These are phyloP conservation scores for Phyllopteryx taeniolatus DNA, from an alignment of 2,113 vertebrate species.

Conservation along the genomic window DNA sequence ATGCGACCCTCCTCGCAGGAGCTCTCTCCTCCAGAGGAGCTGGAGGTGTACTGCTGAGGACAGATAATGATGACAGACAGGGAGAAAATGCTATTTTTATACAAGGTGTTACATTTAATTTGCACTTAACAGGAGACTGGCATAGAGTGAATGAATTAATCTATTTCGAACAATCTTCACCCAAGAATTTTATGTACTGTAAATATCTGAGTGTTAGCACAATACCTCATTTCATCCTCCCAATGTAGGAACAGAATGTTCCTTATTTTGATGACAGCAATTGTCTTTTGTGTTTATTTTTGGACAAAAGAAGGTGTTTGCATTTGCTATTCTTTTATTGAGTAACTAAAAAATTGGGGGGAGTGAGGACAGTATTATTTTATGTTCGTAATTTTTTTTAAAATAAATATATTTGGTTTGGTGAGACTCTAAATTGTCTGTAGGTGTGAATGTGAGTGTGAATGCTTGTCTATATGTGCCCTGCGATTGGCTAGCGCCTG, in stretches of 20 bases:
- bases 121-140: constrained; percentile 12
- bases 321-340: background rate
- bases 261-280: background rate
- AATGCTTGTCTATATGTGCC: too few species aligned
- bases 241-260: background rate
- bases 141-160: background rate
- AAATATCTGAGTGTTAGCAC: background rate
- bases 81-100: constrained; percentile 19
- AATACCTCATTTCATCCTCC: background rate
- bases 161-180: constrained; percentile 2
- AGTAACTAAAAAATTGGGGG: background rate
- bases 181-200: background rate
- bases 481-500: too few species aligned
- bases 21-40: constrained; percentile 96
- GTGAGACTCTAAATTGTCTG: too few species aligned
- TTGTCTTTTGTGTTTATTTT: background rate
- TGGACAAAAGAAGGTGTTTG: background rate
- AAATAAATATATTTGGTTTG: too few species aligned
- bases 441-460: too few species aligned
- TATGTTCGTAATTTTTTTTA: background rate
- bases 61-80: background rate
- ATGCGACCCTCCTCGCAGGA: constrained; percentile 97
- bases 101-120: constrained; percentile 23
- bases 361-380: background rate
- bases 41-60: constrained; percentile 87